Base-by-base conservation (phyloP, 2,797 vertebrate genomes). In the Hafferia zeledoni region DNA sequence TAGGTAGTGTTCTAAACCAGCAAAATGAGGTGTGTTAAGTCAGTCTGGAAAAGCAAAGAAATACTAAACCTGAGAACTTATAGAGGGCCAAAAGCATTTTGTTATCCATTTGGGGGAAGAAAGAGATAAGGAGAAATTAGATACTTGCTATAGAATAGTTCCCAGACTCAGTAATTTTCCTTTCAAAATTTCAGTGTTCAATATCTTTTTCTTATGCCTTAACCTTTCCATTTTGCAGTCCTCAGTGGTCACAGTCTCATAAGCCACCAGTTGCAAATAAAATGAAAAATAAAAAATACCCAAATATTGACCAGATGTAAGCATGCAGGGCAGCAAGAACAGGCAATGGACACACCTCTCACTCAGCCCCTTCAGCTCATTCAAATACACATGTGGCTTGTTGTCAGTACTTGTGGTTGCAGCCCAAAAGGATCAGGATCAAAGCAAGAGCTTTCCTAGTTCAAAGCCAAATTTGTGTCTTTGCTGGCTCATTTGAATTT, bases 401-500 rank as follows among this genome's bases (percentile, higher is more conserved):
- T 96, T 96, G 94, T 96, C 95, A 96, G 89, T 95, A 82, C 85
- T 93, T 82, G 91, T 96, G 88, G 85, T 94, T 97, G 77, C 87
- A 96, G 95, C 95, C 95, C 91, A 90, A 94, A 95, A 96, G 89
- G 85, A 97, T 96, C 96, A 94, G 89, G 95, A 97, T 96, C 95
- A 97, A 97, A 96, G 95, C 74, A 94, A 96, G 91, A 83, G 91
- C 85, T 83, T 97, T 96, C 91, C 80, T 88, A 94, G 91, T 96
- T 97, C 95, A 96, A 96, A 97, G 96, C 96, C 96, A 97, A 96
- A 94, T 95, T 96, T 96, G 94, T 97, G 95, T 97, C 93, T 97
- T 93, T 94, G 89, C 94, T 94, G 94, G 94, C 95, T 97, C 87
- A 96, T 97, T 96, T 96, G 94, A 95, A 83, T 97, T 91, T 94